Evolutionary conservation across 30 jellyfish, hydroid and myxozoan genomes (phyloP).

Genomic region (Aurelia sp.): DNA sequence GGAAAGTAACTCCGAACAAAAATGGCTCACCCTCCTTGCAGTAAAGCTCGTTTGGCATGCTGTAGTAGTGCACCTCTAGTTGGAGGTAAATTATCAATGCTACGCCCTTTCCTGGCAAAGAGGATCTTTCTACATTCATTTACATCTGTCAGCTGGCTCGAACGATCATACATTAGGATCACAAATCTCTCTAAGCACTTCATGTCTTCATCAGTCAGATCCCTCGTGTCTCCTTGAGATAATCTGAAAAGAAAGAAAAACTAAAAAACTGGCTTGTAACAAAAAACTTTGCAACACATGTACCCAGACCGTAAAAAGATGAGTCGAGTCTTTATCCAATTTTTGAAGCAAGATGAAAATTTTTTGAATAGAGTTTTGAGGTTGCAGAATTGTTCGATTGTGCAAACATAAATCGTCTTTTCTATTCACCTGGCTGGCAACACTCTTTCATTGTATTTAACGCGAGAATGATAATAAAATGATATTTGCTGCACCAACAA

Average conservation of each 20-base stretch:
- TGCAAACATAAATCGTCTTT: not conserved
- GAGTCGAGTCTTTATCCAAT: too few relatives aligned
- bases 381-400: not conserved
- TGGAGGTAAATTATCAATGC: slow-evolving; percentile 55
- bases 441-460: not conserved
- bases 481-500: not conserved
- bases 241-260: not conserved
- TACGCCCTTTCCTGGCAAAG: slow-evolving; percentile 51
- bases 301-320: too few relatives aligned
- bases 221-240: slow-evolving; percentile 14
- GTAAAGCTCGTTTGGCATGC: slow-evolving; percentile 38
- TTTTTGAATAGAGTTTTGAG: not conserved
- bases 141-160: slow-evolving; percentile 22
- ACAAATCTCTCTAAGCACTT: slow-evolving; percentile 35
- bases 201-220: slow-evolving; percentile 13
- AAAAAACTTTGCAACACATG: too few relatives aligned
- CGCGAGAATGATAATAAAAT: not conserved
- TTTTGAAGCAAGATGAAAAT: too few relatives aligned
- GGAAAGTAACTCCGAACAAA: not conserved
- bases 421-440: not conserved
- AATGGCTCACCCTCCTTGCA: slow-evolving; percentile 55
- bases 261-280: too few relatives aligned
- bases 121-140: slow-evolving; percentile 40
- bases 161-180: slow-evolving; percentile 47
- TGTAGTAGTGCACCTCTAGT: slow-evolving; percentile 44